Conservation (phyloP, 1,140 invertebrate species). For the roundworm (Caenorhabditis elegans) region DNA sequence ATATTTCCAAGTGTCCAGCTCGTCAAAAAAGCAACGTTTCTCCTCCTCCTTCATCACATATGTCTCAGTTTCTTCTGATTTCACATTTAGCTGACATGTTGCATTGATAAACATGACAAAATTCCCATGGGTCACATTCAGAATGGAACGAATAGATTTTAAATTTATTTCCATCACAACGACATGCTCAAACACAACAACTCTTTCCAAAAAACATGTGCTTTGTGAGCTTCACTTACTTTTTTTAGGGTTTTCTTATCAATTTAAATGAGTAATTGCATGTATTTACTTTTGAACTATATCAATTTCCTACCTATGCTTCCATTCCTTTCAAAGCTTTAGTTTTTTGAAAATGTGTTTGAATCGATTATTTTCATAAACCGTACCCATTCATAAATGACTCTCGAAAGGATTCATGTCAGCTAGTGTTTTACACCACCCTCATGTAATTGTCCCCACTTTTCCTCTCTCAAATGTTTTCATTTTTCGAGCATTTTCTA, state of each 20-base stretch:
- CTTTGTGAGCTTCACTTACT: background rate
- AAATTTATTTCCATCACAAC: background rate
- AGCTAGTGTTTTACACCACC: slow-evolving; percentile 1
- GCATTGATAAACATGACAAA: background rate
- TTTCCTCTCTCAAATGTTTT: background rate
- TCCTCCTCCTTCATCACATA: background rate
- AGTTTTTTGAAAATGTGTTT: too few relatives aligned
- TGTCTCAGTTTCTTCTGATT: slow-evolving; percentile 40
- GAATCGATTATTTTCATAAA: too few relatives aligned
- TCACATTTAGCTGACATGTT: slow-evolving; percentile 34
- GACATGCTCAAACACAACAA: background rate
- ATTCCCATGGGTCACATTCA: background rate
- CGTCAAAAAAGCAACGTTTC: background rate
- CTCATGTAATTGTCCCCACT: background rate
- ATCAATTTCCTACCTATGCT: too few relatives aligned
- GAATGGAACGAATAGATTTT: background rate
- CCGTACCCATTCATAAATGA: too few relatives aligned
- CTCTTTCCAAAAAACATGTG: background rate
- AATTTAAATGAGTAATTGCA: too few relatives aligned
- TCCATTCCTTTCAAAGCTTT: too few relatives aligned
- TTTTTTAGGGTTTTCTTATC: background rate
- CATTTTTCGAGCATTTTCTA: background rate
- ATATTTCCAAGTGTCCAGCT: background rate
- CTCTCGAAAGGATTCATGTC: background rate
- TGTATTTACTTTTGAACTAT: too few relatives aligned